phyloP scores from a whole-genome alignment of 2,797 vertebrate species.

The Catostomus latipinnis region DNA sequence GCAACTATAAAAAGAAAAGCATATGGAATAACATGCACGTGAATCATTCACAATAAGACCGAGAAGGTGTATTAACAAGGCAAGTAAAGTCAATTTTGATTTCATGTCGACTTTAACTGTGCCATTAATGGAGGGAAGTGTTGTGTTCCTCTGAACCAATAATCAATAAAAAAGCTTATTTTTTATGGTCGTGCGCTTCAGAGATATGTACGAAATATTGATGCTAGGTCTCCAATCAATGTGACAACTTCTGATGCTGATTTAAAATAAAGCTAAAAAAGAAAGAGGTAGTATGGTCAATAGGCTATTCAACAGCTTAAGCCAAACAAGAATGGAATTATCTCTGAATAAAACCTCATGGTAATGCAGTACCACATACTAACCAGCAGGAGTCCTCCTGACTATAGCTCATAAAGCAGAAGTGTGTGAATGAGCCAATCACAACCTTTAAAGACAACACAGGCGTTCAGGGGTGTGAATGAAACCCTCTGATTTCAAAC shows the following conservation, averaged over 20 bases:
- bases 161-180: slow-evolving; percentile 24
- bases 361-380: slow-evolving; percentile 45
- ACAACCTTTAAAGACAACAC: slow-evolving; percentile 44
- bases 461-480: slow-evolving; percentile 42
- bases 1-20: too few relatives aligned
- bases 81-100: too few relatives aligned
- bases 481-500: slow-evolving; percentile 40
- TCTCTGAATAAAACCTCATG: slow-evolving; percentile 11
- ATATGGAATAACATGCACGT: too few relatives aligned
- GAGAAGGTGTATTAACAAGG: too few relatives aligned
- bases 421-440: slow-evolving; percentile 47
- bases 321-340: slow-evolving; percentile 51
- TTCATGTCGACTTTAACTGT: too few relatives aligned
- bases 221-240: background rate
- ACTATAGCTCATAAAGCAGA: slow-evolving; percentile 42
- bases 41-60: too few relatives aligned
- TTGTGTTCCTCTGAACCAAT: slow-evolving; percentile 14
- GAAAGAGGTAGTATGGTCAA: slow-evolving; percentile 40
- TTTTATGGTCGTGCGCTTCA: slow-evolving; percentile 3
- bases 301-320: slow-evolving; percentile 36
- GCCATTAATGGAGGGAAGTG: background rate
- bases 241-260: slow-evolving; percentile 21
- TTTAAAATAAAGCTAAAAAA: slow-evolving; percentile 18
- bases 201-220: slow-evolving; percentile 1
- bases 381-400: slow-evolving; percentile 66